Evolutionary conservation across 2,113 vertebrate species (phyloP).

Genomic region (Falco punctatus): DNA sequence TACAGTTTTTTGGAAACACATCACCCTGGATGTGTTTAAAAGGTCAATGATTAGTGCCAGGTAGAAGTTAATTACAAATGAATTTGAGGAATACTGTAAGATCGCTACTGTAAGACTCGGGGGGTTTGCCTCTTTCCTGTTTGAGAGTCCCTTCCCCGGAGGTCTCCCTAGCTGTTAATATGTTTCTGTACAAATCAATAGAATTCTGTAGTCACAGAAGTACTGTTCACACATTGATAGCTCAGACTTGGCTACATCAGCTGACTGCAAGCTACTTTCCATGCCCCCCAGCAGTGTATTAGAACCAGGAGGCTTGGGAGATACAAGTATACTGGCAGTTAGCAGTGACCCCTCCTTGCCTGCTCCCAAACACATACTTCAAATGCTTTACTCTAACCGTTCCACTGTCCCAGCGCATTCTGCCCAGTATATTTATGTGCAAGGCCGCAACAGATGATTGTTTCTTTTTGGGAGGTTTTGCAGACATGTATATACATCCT

Average conservation of each 20-base stretch:
- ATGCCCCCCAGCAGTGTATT: slow-evolving; percentile 29
- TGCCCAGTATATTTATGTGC: not conserved
- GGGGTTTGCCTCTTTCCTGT: not conserved
- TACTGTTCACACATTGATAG: not conserved
- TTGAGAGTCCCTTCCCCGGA: not conserved
- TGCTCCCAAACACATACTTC: slow-evolving; percentile 37
- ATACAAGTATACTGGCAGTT: slow-evolving; percentile 45
- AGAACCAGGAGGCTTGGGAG: slow-evolving; percentile 63
- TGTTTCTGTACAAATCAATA: slow-evolving; percentile 22
- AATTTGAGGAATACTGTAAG: slow-evolving; percentile 40
- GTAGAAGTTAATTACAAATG: slow-evolving; percentile 36
- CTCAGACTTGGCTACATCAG: slow-evolving; percentile 27
- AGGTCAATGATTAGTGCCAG: slow-evolving; percentile 23
- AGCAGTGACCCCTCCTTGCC: not conserved
- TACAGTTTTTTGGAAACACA: slow-evolving; percentile 24
- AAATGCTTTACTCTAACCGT: slow-evolving; percentile 61
- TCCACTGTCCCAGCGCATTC: slow-evolving; percentile 22
- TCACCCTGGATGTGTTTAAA: slow-evolving; percentile 29
- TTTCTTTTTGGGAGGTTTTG: slow-evolving; percentile 20
- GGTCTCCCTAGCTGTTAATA: not conserved
- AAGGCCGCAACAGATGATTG: not conserved
- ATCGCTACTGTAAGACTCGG: too few relatives aligned
- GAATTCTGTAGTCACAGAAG: not conserved
- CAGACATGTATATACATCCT: not conserved
- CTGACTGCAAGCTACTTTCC: slow-evolving; percentile 60